Base-by-base conservation (phyloP, 1,140 invertebrate species). In the Pentalonia nigronervosa region DNA sequence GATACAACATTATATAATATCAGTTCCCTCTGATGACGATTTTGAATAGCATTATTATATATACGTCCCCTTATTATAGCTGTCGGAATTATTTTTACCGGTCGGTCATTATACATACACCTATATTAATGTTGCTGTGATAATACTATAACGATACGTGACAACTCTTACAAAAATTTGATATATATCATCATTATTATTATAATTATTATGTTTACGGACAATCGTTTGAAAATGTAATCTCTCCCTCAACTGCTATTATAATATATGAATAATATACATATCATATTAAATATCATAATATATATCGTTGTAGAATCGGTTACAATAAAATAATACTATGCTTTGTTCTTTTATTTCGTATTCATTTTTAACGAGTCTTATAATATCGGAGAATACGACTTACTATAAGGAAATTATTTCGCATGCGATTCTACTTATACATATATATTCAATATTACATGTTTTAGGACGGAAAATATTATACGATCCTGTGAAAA, bases 61-160 rank as follows among this genome's bases (percentile, higher is more conserved):
- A 45, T 84, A 41, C 9, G 25, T 81, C 11, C 6, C 6, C 84
- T 25, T 30, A 17, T 17, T 14, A n/a, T 76, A 76, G 17, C 41
- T 14, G 14, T 67, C 41, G 60, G 7, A 81, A 48, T 91, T 76
- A 91, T 41, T 91, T 91, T 76, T 25, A 91, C 56, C 41, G 90
- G 25, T 47, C 30, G 17, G 60, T 76, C 11, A 14, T 67, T 76
- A 67, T 11, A 11, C 14, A 7, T n/a, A 76, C 60, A 76, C 14
- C 30, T n/a, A 76, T 67, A 60, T 60, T 41, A 41, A 53, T 53
- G 21, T 21, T n/a, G 30, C 45, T 41, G n/a, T 56, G 48, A 56
- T 90, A 11, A 67, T 90, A 60, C 3, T 20, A 67, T 90, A 53
- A 53, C 34, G 48, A 89, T n/a, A n/a, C 9, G 50, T 14, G 21